Conservation (phyloP, 2,888 invertebrate genomes). For the Choreutis nemorana region DNA sequence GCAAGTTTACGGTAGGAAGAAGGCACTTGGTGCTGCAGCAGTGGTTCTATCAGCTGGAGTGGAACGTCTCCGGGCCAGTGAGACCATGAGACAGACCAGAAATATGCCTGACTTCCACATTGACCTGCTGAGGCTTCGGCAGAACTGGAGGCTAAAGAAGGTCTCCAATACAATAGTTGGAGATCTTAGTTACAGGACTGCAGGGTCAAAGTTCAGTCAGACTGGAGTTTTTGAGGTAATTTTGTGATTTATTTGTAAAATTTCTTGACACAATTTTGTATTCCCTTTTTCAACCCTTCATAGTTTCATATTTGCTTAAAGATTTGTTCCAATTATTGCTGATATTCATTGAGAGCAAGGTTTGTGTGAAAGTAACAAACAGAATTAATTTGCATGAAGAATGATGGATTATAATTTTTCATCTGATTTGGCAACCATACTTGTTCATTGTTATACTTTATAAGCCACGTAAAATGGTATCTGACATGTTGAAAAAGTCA, state of each 20-base stretch:
- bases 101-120: constrained; percentile 92
- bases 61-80: constrained; percentile 84
- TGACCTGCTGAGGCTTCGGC: constrained; percentile 85
- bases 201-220: constrained; percentile 93
- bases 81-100: constrained; percentile 75
- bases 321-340: too few relatives aligned
- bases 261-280: background rate
- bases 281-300: too few relatives aligned
- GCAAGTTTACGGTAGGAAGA: constrained; percentile 92
- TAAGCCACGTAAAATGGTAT: too few relatives aligned
- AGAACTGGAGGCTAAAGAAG: constrained; percentile 96
- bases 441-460: too few relatives aligned
- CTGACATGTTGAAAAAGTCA: too few relatives aligned
- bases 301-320: too few relatives aligned
- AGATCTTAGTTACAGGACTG: constrained; percentile 94
- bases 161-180: constrained; percentile 95
- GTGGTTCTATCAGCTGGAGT: constrained; percentile 85
- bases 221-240: constrained; percentile 92
- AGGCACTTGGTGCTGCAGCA: constrained; percentile 87
- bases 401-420: too few relatives aligned
- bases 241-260: background rate
- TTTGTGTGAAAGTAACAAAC: too few relatives aligned
- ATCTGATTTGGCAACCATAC: too few relatives aligned
- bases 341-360: too few relatives aligned
- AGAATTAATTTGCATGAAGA: too few relatives aligned